Conservation (phyloP, 2,797 vertebrate species). For the Thamnophis elegans region DNA sequence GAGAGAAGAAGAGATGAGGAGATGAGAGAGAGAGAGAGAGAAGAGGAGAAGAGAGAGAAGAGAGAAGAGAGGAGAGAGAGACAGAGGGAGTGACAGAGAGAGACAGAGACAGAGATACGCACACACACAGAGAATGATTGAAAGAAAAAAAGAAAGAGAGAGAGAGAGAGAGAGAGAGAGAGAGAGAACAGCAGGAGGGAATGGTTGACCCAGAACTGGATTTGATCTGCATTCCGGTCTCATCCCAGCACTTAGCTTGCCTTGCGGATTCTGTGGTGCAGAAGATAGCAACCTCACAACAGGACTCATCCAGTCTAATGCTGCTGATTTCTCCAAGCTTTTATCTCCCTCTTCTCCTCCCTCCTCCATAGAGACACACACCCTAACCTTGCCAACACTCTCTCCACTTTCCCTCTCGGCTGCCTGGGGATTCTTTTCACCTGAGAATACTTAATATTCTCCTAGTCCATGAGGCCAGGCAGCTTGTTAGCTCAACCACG, state of each 20-base stretch:
- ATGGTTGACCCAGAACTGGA: constrained; percentile 19
- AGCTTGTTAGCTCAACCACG: constrained; percentile 63
- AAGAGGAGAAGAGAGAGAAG: no score
- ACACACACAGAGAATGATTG: no score
- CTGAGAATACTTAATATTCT: constrained; percentile 52
- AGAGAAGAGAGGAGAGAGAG: no score
- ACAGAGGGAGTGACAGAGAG: no score
- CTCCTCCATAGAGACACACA: not conserved
- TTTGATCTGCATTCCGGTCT: constrained; percentile 20
- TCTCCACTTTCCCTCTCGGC: not conserved
- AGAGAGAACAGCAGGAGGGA: constrained; percentile 1
- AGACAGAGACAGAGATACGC: no score
- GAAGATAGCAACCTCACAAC: not conserved
- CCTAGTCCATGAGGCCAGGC: constrained; percentile 58
- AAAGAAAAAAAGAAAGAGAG: not conserved
- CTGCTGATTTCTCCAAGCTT: constrained; percentile 15
- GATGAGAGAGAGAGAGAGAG: no score
- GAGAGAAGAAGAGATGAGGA: no score
- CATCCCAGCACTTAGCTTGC: not conserved
- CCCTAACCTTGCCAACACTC: not conserved
- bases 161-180: not conserved
- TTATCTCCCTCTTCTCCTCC: not conserved
- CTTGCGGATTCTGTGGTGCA: not conserved
- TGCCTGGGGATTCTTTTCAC: constrained; percentile 32
- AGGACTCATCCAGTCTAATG: not conserved